Percentiles rank a stretch among this genome's conserved stretches.
phyloP scores from a whole-genome alignment of 2,888 invertebrate genomes.

The Lomographa bimaculata region DNA sequence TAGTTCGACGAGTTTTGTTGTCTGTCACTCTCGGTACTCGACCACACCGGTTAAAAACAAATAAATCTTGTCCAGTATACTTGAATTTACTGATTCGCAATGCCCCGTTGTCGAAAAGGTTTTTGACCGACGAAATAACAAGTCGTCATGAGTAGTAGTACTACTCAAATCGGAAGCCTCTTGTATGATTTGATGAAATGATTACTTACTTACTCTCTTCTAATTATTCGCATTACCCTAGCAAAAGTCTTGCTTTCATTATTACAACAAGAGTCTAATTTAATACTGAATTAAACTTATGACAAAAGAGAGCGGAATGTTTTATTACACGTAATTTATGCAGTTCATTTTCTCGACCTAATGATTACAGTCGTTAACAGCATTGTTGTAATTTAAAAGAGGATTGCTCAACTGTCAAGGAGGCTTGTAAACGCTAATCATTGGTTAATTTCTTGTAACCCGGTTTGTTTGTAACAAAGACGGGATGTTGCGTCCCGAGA shows the following conservation, averaged over 20 bases:
- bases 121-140: constrained; percentile 23
- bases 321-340: too few relatives aligned
- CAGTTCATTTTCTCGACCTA: too few relatives aligned
- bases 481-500: constrained; percentile 16
- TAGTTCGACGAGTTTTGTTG: constrained; percentile 31
- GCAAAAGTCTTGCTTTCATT: too few relatives aligned
- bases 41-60: constrained; percentile 14
- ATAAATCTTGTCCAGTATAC: constrained; percentile 12
- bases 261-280: too few relatives aligned
- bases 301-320: too few relatives aligned
- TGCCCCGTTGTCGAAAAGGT: constrained; percentile 23
- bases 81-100: constrained; percentile 17
- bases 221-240: too few relatives aligned
- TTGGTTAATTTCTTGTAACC: constrained; percentile 13
- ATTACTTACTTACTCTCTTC: too few relatives aligned
- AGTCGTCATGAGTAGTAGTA: too few relatives aligned
- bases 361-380: too few relatives aligned
- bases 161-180: too few relatives aligned
- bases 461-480: constrained; percentile 15
- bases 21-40: constrained; percentile 26
- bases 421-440: constrained; percentile 17
- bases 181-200: too few relatives aligned
- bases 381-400: constrained; percentile 7
- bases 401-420: constrained; percentile 10
- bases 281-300: too few relatives aligned